Percentiles rank a stretch among this genome's conserved stretches.
Evolutionary conservation across 2,797 vertebrate species (phyloP).

Genomic region (Taenioides sp.): DNA sequence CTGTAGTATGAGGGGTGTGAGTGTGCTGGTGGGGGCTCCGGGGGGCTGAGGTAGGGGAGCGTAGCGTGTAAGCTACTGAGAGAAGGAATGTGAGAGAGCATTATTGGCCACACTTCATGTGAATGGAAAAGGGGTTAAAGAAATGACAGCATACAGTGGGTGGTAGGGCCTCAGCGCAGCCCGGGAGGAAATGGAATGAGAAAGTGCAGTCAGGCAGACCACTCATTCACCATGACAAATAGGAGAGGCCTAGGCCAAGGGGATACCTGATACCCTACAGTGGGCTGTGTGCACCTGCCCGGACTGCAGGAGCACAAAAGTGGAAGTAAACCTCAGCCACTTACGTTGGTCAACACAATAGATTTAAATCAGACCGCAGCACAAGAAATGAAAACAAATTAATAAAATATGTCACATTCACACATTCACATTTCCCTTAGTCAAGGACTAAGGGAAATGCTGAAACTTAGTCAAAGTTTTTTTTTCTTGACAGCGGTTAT

Average conservation of each 20-base stretch:
- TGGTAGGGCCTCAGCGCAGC: constrained; percentile 73
- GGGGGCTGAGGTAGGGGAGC: constrained; percentile 39
- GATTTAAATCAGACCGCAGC: constrained; percentile 9
- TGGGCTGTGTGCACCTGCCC: constrained; percentile 72
- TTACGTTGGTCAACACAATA: constrained; percentile 47
- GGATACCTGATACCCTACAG: constrained; percentile 76
- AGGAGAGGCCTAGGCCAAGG: constrained; percentile 70
- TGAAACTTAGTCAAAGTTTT: neutral
- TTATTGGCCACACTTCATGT: constrained; percentile 79
- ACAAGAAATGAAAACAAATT: neutral
- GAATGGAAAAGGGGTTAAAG: constrained; percentile 75
- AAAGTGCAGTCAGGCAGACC: constrained; percentile 80
- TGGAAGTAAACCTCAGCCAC: constrained; percentile 65
- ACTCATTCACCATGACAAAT: constrained; percentile 82
- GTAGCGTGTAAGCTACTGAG: constrained; percentile 72
- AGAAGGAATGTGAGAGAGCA: constrained; percentile 76
- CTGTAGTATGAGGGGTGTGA: constrained; percentile 42
- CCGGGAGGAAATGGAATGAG: constrained; percentile 79
- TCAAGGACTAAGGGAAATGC: neutral
- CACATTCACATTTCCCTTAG: too few species aligned
- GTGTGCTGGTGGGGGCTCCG: constrained; percentile 6
- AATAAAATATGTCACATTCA: neutral
- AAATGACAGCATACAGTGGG: constrained; percentile 78
- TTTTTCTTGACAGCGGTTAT: neutral
- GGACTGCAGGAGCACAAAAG: constrained; percentile 52